Percentiles rank a stretch among this genome's conserved stretches.
Conservation (phyloP, 2,888 invertebrate species). For the Deilephila porcellus region DNA sequence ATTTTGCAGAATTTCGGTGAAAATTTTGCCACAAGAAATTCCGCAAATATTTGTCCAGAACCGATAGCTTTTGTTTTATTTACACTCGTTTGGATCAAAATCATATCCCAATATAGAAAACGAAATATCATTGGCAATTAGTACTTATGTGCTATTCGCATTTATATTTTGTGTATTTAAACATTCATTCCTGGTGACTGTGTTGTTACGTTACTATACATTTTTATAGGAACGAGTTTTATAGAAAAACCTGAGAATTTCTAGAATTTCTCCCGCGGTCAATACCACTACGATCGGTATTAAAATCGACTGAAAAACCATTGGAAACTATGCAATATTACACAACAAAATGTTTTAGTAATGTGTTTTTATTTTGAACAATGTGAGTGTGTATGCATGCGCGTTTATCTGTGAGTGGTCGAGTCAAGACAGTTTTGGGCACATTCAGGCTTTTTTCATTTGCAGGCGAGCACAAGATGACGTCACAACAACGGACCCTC, state of each 20-base stretch:
- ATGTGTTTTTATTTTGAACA: background rate
- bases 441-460: constrained; percentile 78
- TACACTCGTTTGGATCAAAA: background rate
- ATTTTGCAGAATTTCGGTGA: background rate
- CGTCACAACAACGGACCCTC: constrained; percentile 45
- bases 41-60: background rate
- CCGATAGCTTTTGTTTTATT: background rate
- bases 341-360: background rate
- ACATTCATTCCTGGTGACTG: no score
- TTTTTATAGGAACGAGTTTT: no score
- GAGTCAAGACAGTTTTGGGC: constrained; percentile 67
- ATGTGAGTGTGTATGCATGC: constrained; percentile 36
- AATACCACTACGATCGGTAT: no score
- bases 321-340: background rate
- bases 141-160: background rate
- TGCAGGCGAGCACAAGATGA: constrained; percentile 55
- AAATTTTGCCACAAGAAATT: background rate
- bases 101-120: background rate
- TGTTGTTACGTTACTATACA: no score
- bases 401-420: constrained; percentile 24
- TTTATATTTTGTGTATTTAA: no score
- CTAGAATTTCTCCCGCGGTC: background rate
- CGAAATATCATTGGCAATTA: background rate
- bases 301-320: background rate
- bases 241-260: background rate